Evolutionary conservation across 2,113 vertebrate species (phyloP).

Genomic region (Terrapene triunguis): DNA sequence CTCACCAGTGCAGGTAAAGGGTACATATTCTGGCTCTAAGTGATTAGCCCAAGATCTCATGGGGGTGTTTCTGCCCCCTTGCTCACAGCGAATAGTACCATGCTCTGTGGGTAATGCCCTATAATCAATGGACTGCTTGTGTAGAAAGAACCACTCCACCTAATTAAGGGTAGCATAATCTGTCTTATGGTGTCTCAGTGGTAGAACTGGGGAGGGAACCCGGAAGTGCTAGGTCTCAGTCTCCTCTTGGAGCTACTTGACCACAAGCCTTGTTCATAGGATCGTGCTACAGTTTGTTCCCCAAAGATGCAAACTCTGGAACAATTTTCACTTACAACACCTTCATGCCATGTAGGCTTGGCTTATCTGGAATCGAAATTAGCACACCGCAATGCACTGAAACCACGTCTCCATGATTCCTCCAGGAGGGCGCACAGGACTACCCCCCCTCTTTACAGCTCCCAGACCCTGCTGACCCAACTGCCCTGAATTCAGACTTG

Average conservation of each 20-base stretch:
- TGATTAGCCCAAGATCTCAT: neutral
- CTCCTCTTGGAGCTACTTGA: neutral
- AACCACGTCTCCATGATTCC: neutral
- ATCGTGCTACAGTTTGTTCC: neutral
- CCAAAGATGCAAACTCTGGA: neutral
- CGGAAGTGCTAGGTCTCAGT: neutral
- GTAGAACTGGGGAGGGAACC: neutral
- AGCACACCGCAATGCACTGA: neutral
- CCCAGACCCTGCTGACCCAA: neutral
- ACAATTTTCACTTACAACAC: neutral
- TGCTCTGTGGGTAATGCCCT: neutral
- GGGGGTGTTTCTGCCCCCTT: neutral
- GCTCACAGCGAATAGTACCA: neutral
- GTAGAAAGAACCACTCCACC: neutral
- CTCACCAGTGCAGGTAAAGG: fast-evolving
- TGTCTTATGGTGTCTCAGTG: neutral
- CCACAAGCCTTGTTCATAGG: neutral
- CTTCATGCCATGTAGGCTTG: neutral
- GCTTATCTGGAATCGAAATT: neutral
- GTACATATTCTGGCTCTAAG: neutral
- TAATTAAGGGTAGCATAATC: neutral
- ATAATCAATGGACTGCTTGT: neutral
- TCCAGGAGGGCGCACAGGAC: conserved; percentile 31
- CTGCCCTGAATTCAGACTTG: neutral
- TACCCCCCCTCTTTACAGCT: neutral